These are phyloP conservation scores for Scylla paramamosain DNA, from an alignment of 1,140 invertebrate genomes.

Conservation along the genomic window DNA sequence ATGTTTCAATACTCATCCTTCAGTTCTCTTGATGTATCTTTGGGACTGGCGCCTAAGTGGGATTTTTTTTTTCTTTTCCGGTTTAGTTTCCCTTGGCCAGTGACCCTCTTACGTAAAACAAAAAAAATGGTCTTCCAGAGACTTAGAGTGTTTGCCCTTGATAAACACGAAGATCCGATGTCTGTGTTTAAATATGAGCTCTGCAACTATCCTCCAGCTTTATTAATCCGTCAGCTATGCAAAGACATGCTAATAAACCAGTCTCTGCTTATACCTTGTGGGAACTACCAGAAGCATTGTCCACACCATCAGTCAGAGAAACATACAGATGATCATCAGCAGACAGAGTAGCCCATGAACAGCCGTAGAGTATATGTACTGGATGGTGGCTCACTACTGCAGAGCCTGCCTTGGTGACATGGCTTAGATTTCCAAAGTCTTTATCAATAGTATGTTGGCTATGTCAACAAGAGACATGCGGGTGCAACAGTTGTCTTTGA, in stretches of 20 bases:
- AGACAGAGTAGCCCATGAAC: background rate
- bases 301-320: background rate
- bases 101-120: too few relatives aligned
- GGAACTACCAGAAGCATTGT: slow-evolving; percentile 1
- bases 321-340: slow-evolving; percentile 2
- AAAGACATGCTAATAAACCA: slow-evolving; percentile 16
- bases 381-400: slow-evolving; percentile 28
- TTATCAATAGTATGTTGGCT: slow-evolving; percentile 32
- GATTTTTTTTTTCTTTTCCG: too few relatives aligned
- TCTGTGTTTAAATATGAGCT: slow-evolving; percentile 49
- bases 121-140: slow-evolving; percentile 9
- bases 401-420: background rate
- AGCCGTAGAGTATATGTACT: slow-evolving; percentile 27
- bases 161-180: slow-evolving; percentile 32
- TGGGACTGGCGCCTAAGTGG: too few relatives aligned
- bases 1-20: too few relatives aligned
- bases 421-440: slow-evolving; percentile 14
- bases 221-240: slow-evolving; percentile 31
- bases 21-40: too few relatives aligned
- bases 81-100: too few relatives aligned
- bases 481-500: slow-evolving; percentile 34
- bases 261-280: slow-evolving; percentile 30
- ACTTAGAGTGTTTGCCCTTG: slow-evolving; percentile 44
- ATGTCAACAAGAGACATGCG: slow-evolving; percentile 27
- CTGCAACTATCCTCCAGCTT: background rate